These are phyloP conservation scores for Drosophila dives DNA, from an alignment of 2,888 invertebrate species.

Conservation along the genomic window DNA sequence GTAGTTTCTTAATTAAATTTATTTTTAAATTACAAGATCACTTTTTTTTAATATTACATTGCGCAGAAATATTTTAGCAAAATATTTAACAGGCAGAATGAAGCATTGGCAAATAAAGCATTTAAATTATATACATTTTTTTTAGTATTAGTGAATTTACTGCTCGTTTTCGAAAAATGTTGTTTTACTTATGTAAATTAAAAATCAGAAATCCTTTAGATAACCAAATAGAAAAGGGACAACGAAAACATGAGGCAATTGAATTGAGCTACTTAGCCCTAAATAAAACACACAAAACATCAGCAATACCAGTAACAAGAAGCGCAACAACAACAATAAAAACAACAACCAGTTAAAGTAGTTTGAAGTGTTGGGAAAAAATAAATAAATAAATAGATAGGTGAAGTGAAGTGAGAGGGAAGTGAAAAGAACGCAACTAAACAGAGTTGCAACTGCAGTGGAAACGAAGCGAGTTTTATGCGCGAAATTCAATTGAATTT, in stretches of 20 bases:
- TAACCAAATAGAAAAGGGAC: constrained; percentile 21
- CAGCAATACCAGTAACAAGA: constrained; percentile 29
- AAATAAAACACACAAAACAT: constrained; percentile 46
- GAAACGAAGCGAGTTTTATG: constrained; percentile 63
- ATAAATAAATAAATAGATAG: constrained; percentile 47
- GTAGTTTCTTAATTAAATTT: background rate
- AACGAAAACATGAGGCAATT: constrained; percentile 29
- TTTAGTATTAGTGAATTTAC: background rate
- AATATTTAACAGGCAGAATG: too few relatives aligned
- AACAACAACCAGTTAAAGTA: constrained; percentile 57
- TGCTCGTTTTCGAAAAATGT: constrained; percentile 7
- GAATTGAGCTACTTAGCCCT: constrained; percentile 58
- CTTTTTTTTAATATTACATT: background rate
- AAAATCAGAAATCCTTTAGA: constrained; percentile 28
- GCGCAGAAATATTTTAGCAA: background rate
- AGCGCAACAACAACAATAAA: constrained; percentile 31
- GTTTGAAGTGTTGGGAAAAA: constrained; percentile 60
- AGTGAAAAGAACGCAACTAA: constrained; percentile 19
- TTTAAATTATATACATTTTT: background rate
- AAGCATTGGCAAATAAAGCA: background rate
- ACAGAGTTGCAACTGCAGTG: constrained; percentile 25
- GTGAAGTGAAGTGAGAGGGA: constrained; percentile 6
- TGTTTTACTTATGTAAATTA: constrained; percentile 16
- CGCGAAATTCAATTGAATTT: constrained; percentile 68
- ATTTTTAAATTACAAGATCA: background rate